phyloP scores from a whole-genome alignment of 37 sponge, comb jelly and placozoan species.

The Tethya wilhelma region DNA sequence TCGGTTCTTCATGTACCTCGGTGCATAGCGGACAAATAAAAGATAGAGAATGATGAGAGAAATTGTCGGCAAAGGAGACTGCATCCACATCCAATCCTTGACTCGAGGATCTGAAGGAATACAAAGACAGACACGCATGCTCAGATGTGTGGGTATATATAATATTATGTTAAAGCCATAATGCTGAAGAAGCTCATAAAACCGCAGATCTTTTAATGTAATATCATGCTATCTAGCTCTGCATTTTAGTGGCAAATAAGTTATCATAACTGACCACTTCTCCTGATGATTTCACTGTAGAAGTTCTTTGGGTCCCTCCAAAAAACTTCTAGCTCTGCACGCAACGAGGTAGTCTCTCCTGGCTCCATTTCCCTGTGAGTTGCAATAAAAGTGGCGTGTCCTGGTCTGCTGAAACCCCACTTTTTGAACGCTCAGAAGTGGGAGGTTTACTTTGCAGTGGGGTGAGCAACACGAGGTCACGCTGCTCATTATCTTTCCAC shows the following conservation, averaged over 20 bases:
- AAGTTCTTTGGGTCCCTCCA: slow-evolving; percentile 37
- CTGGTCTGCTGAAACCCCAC: too few relatives aligned
- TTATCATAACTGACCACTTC: slow-evolving; percentile 38
- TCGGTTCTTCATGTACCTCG: slow-evolving; percentile 85
- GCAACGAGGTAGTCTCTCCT: slow-evolving; percentile 30
- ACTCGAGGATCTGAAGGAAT: slow-evolving; percentile 86
- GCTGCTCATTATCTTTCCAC: too few relatives aligned
- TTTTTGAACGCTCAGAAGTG: too few relatives aligned
- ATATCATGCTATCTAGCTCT: too few relatives aligned
- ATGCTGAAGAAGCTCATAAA: too few relatives aligned
- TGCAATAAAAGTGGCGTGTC: too few relatives aligned
- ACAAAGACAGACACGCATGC: not conserved
- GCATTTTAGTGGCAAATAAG: not conserved
- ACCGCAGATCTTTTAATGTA: too few relatives aligned
- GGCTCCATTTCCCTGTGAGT: too few relatives aligned
- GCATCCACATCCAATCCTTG: slow-evolving; percentile 91
- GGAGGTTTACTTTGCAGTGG: too few relatives aligned
- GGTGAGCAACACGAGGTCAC: too few relatives aligned
- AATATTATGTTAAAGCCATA: not conserved
- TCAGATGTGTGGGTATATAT: too few relatives aligned
- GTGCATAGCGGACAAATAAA: slow-evolving; percentile 62
- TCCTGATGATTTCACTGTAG: slow-evolving; percentile 37
- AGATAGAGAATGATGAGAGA: slow-evolving; percentile 72
- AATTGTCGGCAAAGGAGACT: slow-evolving; percentile 86
- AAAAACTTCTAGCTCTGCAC: slow-evolving; percentile 31